phyloP scores from a whole-genome alignment of 2,888 invertebrate species.

The Suillia variegata region DNA sequence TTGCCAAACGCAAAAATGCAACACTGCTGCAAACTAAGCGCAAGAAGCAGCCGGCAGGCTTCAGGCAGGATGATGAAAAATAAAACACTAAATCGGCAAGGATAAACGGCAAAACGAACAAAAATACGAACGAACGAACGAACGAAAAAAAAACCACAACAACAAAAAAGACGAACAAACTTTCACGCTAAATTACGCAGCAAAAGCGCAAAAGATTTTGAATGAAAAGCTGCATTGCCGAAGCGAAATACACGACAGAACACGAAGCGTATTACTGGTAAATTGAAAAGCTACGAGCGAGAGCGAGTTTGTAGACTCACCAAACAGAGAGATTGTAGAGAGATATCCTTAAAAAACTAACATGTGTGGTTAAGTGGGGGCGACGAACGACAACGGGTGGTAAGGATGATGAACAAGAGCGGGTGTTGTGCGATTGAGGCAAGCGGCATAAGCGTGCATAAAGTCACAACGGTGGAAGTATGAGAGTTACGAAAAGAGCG shows the following conservation, averaged over 20 bases:
- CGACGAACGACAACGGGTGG: too few species aligned
- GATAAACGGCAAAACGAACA: neutral
- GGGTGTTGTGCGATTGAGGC: too few species aligned
- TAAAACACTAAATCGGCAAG: neutral
- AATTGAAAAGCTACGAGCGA: neutral
- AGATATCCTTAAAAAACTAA: too few species aligned
- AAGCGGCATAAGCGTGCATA: too few species aligned
- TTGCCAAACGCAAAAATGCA: neutral
- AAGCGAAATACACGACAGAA: too few species aligned
- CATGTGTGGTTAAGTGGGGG: too few species aligned
- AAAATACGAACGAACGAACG: neutral
- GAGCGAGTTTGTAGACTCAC: neutral
- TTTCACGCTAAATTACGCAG: conserved; percentile 3
- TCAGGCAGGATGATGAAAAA: neutral
- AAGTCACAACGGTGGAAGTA: too few species aligned
- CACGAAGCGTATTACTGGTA: too few species aligned
- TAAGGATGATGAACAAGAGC: too few species aligned
- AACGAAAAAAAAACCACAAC: neutral
- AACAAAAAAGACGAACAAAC: neutral
- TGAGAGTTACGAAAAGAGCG: too few species aligned
- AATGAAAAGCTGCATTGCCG: neutral
- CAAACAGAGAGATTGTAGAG: too few species aligned
- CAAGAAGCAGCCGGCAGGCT: too few species aligned
- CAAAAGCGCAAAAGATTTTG: neutral
- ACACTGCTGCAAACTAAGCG: neutral